Evolutionary conservation across 53 echinoderm and acorn worm species (phyloP).

Genomic region (Temnopleurus reevesii): DNA sequence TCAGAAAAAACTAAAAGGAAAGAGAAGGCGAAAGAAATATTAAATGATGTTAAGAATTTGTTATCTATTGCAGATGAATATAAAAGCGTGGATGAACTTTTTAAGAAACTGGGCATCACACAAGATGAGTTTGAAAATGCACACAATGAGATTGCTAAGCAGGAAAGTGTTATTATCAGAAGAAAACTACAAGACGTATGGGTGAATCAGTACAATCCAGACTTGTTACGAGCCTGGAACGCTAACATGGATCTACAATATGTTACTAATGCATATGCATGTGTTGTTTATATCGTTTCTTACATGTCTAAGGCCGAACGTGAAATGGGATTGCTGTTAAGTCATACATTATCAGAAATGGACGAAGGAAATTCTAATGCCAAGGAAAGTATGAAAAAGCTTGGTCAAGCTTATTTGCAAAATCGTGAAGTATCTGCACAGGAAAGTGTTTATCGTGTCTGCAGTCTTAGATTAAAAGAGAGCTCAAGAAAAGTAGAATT

Average conservation of each 20-base stretch:
- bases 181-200: slow-evolving; percentile 62
- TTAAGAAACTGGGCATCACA: slow-evolving; percentile 37
- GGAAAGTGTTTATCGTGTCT: slow-evolving; percentile 59
- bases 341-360: slow-evolving; percentile 66
- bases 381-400: slow-evolving; percentile 52
- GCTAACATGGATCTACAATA: slow-evolving; percentile 75
- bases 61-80: slow-evolving; percentile 21
- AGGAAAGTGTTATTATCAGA: slow-evolving; percentile 54
- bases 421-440: slow-evolving; percentile 63
- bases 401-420: slow-evolving; percentile 64
- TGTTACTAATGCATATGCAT: slow-evolving; percentile 61
- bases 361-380: slow-evolving; percentile 66
- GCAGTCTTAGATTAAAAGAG: slow-evolving; percentile 63
- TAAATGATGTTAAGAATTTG: neutral
- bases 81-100: slow-evolving; percentile 43
- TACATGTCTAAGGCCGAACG: slow-evolving; percentile 78
- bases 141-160: slow-evolving; percentile 5
- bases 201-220: slow-evolving; percentile 73
- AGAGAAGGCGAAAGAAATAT: slow-evolving; percentile 20
- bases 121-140: slow-evolving; percentile 67
- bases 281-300: slow-evolving; percentile 70
- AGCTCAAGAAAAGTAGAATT: slow-evolving; percentile 70
- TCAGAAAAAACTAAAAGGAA: neutral
- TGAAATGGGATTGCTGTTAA: slow-evolving; percentile 72
- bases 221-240: slow-evolving; percentile 65